Percentiles rank a stretch among this genome's conserved stretches.
phyloP scores from a whole-genome alignment of 2,113 vertebrate genomes.

The Lasiurus borealis region DNA sequence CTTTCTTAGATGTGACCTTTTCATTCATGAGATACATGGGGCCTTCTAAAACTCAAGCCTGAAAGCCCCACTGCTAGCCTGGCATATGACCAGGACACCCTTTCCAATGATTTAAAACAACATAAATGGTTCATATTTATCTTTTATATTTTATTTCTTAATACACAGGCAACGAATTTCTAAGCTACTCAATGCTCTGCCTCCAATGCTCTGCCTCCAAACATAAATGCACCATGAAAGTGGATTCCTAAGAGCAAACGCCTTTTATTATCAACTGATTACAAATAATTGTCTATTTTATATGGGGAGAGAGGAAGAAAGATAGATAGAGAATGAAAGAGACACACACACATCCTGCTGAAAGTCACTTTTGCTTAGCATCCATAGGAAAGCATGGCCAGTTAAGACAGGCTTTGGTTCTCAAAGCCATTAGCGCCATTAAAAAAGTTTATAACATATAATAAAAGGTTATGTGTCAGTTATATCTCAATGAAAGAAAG shows the following conservation, averaged over 20 bases:
- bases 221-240: background rate
- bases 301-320: background rate
- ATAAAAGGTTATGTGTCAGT: background rate
- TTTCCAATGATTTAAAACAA: background rate
- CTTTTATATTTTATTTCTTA: slow-evolving; percentile 34
- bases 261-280: slow-evolving; percentile 8
- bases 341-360: background rate
- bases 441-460: background rate
- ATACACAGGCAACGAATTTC: background rate
- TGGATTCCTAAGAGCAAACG: background rate
- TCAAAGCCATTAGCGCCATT: background rate
- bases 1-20: background rate
- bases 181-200: background rate
- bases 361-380: slow-evolving; percentile 9
- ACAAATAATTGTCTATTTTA: slow-evolving; percentile 6
- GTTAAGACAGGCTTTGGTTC: background rate
- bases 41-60: background rate
- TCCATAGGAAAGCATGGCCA: background rate
- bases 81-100: background rate
- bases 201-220: background rate
- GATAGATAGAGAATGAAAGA: background rate
- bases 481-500: background rate
- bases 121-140: background rate
- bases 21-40: background rate
- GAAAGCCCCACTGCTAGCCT: background rate